Percentiles rank a stretch among this genome's conserved stretches.
These are phyloP conservation scores for Pygmarrhopalites habei DNA, from an alignment of 1,140 invertebrate species.

Conservation along the genomic window DNA sequence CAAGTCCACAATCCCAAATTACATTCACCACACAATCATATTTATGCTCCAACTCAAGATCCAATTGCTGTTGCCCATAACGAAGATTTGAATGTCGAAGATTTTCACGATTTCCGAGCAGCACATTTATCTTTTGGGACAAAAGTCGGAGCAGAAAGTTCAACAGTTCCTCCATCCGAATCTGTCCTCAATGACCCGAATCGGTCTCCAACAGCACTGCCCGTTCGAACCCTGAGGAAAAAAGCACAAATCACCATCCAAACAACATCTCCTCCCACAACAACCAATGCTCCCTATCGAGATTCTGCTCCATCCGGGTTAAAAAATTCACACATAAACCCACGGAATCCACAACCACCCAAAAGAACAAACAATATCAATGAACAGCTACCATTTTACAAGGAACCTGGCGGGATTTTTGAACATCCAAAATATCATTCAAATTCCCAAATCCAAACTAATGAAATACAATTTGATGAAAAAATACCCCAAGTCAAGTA, in stretches of 20 bases:
- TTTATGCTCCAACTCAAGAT: slow-evolving; percentile 35
- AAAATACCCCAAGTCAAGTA: background rate
- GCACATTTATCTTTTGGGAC: slow-evolving; percentile 32
- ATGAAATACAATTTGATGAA: slow-evolving; percentile 7
- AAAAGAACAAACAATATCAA: slow-evolving; percentile 15
- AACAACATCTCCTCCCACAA: slow-evolving; percentile 15
- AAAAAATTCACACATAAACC: too few species aligned
- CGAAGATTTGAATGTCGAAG: slow-evolving; percentile 32
- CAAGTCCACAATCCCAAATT: slow-evolving; percentile 3
- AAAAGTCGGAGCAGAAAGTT: slow-evolving; percentile 21
- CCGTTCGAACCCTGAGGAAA: slow-evolving; percentile 1
- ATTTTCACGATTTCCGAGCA: slow-evolving; percentile 29
- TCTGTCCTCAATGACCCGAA: background rate
- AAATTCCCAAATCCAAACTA: background rate
- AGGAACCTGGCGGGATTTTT: slow-evolving; percentile 36
- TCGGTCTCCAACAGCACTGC: background rate
- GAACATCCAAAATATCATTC: slow-evolving; percentile 20
- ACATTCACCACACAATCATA: slow-evolving; percentile 34
- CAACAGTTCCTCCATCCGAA: background rate
- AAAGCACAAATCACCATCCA: background rate
- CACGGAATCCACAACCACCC: slow-evolving; percentile 8
- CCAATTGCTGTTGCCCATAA: slow-evolving; percentile 22
- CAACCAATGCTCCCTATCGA: background rate
- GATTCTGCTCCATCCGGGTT: too few species aligned
- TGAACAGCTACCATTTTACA: slow-evolving; percentile 37